Evolutionary conservation across 2,888 invertebrate genomes (phyloP).

Genomic region (Mesorhabditis sp.): DNA sequence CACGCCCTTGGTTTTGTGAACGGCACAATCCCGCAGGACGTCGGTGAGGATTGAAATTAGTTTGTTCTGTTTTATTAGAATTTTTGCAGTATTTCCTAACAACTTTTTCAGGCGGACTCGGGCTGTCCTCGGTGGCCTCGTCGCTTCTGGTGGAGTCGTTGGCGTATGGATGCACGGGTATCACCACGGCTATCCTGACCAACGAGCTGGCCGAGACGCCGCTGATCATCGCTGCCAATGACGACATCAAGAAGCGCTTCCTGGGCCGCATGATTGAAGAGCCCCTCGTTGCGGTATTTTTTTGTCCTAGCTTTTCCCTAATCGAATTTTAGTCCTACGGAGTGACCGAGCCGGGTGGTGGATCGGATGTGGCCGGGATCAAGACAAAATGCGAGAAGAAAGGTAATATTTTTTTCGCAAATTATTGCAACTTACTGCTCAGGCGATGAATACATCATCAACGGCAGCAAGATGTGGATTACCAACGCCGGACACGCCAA

Average conservation of each 20-base stretch:
- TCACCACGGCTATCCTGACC: constrained; percentile 82
- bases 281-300: constrained; percentile 74
- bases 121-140: constrained; percentile 45
- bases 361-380: constrained; percentile 88
- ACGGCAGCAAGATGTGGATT: constrained; percentile 99
- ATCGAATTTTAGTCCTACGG: constrained; percentile 68
- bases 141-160: constrained; percentile 79
- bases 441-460: constrained; percentile 77
- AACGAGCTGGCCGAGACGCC: constrained; percentile 80
- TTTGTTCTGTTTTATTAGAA: constrained; percentile 3
- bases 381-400: constrained; percentile 77
- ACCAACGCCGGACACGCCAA: constrained; percentile 94
- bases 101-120: constrained; percentile 44
- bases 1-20: constrained; percentile 84
- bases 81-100: background rate
- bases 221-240: constrained; percentile 76
- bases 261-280: constrained; percentile 83
- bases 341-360: constrained; percentile 92
- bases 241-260: constrained; percentile 89
- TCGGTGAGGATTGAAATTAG: constrained; percentile 49
- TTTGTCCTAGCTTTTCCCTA: background rate
- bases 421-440: constrained; percentile 53
- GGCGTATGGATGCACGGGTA: constrained; percentile 86
- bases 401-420: constrained; percentile 15
- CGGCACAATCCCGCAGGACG: constrained; percentile 72